phyloP scores from a whole-genome alignment of 2,113 vertebrate genomes.

The Nycticryphes semicollaris region DNA sequence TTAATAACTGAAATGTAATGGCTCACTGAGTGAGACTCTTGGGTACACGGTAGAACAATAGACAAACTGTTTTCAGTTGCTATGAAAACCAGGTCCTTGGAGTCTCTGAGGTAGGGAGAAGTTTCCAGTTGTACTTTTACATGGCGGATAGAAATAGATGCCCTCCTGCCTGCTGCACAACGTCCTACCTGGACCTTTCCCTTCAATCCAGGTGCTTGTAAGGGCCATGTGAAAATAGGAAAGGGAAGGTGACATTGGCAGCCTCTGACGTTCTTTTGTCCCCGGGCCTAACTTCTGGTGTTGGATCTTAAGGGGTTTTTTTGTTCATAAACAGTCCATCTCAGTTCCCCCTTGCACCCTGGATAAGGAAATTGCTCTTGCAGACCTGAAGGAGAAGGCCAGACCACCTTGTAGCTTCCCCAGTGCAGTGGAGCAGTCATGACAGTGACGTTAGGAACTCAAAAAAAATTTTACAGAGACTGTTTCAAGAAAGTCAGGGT shows the following conservation, averaged over 20 bases:
- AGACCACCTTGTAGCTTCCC: background rate
- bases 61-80: background rate
- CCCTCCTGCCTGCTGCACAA: background rate
- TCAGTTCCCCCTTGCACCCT: background rate
- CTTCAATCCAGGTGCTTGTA: background rate
- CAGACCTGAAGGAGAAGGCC: rapidly evolving
- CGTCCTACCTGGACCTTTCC: background rate
- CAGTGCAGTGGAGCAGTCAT: background rate
- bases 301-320: background rate
- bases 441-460: background rate
- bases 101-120: background rate
- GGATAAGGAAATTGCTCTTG: background rate
- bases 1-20: background rate
- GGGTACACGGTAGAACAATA: background rate
- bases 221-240: background rate
- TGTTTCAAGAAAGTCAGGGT: background rate
- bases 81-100: background rate
- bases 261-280: background rate
- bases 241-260: background rate
- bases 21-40: background rate
- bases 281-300: background rate
- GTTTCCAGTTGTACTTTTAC: background rate
- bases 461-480: background rate
- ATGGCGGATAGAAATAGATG: background rate
- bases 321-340: background rate